Evolutionary conservation across 2,797 vertebrate species (phyloP).

Genomic region (Heteromormyrus szaboi): DNA sequence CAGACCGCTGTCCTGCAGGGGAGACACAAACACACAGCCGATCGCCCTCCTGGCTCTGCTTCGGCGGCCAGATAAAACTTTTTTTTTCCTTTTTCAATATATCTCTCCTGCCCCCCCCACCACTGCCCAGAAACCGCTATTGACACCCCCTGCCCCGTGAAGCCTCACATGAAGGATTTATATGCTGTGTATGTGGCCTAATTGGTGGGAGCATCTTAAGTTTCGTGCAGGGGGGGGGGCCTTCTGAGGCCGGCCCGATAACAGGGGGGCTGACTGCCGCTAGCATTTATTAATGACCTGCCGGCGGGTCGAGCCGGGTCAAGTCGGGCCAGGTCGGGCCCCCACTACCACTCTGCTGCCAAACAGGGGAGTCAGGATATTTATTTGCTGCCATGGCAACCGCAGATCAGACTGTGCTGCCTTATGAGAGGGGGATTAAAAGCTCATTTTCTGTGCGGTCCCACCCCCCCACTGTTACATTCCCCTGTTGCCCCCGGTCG

Average conservation of each 20-base stretch:
- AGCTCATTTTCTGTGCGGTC: constrained; percentile 42
- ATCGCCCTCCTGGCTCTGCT: constrained; percentile 46
- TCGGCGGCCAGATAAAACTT: constrained; percentile 55
- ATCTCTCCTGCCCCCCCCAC: constrained; percentile 49
- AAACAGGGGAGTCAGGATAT: constrained; percentile 24
- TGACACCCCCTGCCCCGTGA: constrained; percentile 39
- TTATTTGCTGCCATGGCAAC: constrained; percentile 43
- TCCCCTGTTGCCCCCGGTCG: constrained; percentile 32
- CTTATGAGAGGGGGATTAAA: constrained; percentile 42
- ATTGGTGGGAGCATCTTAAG: constrained; percentile 58
- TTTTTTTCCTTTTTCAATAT: constrained; percentile 50
- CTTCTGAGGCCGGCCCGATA: constrained; percentile 56
- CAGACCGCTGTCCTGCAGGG: not conserved
- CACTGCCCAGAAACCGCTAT: constrained; percentile 41
- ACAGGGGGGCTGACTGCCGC: constrained; percentile 61
- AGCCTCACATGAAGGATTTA: constrained; percentile 53
- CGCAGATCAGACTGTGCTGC: constrained; percentile 30
- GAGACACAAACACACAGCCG: not conserved
- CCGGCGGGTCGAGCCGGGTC: constrained; percentile 41
- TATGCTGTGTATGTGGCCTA: constrained; percentile 56
- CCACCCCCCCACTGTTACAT: constrained; percentile 25
- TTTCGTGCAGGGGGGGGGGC: constrained; percentile 53
- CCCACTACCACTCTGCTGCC: constrained; percentile 28
- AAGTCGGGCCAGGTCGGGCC: constrained; percentile 47
- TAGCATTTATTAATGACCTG: constrained; percentile 58